Evolutionary conservation across 2,113 vertebrate species (phyloP), one percentile per base, ranked within the genome.

Genomic region (Polypterus senegalus): DNA sequence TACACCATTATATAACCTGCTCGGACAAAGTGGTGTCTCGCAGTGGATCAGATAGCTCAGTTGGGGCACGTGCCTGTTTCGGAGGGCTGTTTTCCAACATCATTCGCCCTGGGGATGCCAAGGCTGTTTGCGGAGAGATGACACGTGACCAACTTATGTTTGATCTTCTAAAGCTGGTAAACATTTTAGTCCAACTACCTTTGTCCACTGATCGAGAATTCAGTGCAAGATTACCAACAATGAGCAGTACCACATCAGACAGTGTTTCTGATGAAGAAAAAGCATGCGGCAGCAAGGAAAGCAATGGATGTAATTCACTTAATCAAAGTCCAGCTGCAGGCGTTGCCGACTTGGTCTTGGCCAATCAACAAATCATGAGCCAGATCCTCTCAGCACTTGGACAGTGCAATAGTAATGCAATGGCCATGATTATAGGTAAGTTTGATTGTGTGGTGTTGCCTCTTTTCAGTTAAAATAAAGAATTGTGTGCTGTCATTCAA

Each of bases 381-480:
- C 96, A 99, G 81, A 97, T 98, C 79, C 75, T 99, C 69, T 98
- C 96, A 3, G 96, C 96, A 0, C 76, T 99, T 66, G 95, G 96
- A 49, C 92, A 98, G 68, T 99, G 96, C 81, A 99, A 99, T 81
- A 99, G 96, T 89, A 99, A 94, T 8, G 94, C 96, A 69, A 99
- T 99, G 96, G 96, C 96, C 51, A 99, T 98, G 95, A 99, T 99
- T 65, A 99, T 99, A 66, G 96, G 96, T 99, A 85, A 4, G 89
- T 87, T 69, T 77, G 69, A 66, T 67, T 5, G 27, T 27, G 27
- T 27, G 27, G 27, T 27, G 27, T 27, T 27, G 27, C 27, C 27
- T 27, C 27, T 27, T 27, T 27, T 27, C 27, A 27, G 27, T 27
- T 27, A 27, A 27, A 27, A 27, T 27, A 27, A 27, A 27, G 27